A percentile compares a stretch with the other conserved stretches of the same genome.
Conservation (phyloP, 1,140 invertebrate genomes). For the Phymastichus coffea region DNA sequence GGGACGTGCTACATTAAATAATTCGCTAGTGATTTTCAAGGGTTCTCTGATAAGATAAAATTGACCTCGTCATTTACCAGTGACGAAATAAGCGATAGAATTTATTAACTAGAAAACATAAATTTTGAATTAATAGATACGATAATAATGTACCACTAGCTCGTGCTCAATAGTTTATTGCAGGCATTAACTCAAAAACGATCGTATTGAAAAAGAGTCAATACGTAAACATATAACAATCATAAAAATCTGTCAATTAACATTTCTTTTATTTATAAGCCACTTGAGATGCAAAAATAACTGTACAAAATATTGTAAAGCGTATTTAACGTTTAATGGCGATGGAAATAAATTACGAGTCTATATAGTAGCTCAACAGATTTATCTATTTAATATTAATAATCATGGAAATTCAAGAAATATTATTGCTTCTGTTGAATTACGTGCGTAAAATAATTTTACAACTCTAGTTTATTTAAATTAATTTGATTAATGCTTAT, state of each 20-base stretch:
- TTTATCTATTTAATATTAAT: conserved; percentile 86
- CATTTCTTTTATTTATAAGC: conserved; percentile 55
- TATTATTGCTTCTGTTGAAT: conserved; percentile 33
- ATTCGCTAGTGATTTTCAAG: too few species aligned
- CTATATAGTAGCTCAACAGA: conserved; percentile 93
- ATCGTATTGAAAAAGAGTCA: neutral
- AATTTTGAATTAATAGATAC: too few species aligned
- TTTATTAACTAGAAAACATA: too few species aligned
- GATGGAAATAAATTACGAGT: conserved; percentile 88
- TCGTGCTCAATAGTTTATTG: conserved; percentile 78
- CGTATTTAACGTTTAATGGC: conserved; percentile 90
- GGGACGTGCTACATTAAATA: too few species aligned
- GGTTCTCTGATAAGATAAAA: too few species aligned
- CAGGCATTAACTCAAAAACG: conserved; percentile 59
- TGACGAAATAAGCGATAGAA: too few species aligned
- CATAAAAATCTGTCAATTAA: neutral
- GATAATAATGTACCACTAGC: conserved; percentile 65
- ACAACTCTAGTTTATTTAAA: neutral
- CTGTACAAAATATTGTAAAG: conserved; percentile 69
- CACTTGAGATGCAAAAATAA: conserved; percentile 66
- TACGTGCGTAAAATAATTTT: conserved; percentile 40
- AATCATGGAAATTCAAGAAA: conserved; percentile 44
- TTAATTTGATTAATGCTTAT: neutral
- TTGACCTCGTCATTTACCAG: too few species aligned
- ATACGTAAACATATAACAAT: neutral